Percentiles rank a stretch among this genome's conserved stretches.
phyloP scores from a whole-genome alignment of 2,888 invertebrate genomes.

The Pristionchus japonicus region DNA sequence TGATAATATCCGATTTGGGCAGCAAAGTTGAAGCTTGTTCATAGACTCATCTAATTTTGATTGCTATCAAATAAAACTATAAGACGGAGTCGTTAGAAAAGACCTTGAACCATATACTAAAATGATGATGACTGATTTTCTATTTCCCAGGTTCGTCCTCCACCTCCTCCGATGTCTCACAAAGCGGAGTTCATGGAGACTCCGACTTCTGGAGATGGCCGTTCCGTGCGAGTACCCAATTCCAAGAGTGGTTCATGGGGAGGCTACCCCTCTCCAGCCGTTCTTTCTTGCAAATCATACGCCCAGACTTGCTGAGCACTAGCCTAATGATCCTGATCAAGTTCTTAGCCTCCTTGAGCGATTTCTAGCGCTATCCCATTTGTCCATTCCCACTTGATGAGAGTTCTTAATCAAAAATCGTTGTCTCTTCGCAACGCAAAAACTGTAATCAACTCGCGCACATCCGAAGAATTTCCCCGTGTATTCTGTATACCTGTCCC shows the following conservation, averaged over 20 bases:
- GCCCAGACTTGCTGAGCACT: constrained; percentile 65
- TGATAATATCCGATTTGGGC: too few relatives aligned
- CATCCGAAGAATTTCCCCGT: constrained; percentile 18
- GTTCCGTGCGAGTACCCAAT: constrained; percentile 63
- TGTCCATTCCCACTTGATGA: not conserved
- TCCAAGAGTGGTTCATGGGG: constrained; percentile 73
- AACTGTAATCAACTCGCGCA: not conserved
- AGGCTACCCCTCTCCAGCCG: constrained; percentile 68
- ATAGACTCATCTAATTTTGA: too few relatives aligned
- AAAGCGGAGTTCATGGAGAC: constrained; percentile 43
- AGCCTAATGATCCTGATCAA: not conserved
- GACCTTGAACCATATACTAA: too few relatives aligned
- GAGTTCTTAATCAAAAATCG: not conserved
- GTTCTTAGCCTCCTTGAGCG: too few relatives aligned
- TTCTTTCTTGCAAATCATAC: constrained; percentile 66
- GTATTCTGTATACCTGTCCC: constrained; percentile 26
- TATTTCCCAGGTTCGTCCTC: constrained; percentile 55
- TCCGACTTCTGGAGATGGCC: constrained; percentile 47
- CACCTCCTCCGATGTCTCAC: constrained; percentile 48
- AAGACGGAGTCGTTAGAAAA: too few relatives aligned
- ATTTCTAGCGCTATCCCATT: not conserved
- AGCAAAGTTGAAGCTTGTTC: too few relatives aligned
- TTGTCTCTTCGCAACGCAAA: not conserved
- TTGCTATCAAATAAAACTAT: too few relatives aligned
- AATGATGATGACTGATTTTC: too few relatives aligned